These are phyloP conservation scores for Antheraea pernyi DNA, from an alignment of 1,140 invertebrate species.

Conservation along the genomic window DNA sequence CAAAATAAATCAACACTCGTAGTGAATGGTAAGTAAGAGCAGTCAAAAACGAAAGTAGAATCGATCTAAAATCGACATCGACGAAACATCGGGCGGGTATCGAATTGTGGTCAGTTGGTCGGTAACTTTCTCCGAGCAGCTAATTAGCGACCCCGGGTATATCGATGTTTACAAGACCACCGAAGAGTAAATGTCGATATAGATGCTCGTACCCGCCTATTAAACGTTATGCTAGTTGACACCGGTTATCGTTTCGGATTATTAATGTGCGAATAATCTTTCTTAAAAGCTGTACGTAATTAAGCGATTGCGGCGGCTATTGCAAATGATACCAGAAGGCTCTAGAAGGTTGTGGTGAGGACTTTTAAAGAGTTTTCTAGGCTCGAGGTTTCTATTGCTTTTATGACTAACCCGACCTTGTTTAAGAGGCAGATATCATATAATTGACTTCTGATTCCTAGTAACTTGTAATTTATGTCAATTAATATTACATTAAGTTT, in stretches of 20 bases:
- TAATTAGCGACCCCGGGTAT: conserved; percentile 64
- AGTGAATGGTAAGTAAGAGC: conserved; percentile 59
- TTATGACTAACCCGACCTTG: too few species aligned
- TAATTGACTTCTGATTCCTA: too few species aligned
- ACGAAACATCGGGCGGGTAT: conserved; percentile 57
- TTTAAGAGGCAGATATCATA: too few species aligned
- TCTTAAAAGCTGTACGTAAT: neutral
- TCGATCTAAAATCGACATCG: conserved; percentile 68
- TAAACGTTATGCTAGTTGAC: neutral
- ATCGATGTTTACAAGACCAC: conserved; percentile 55
- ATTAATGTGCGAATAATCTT: neutral
- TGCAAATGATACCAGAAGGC: too few species aligned
- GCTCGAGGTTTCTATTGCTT: too few species aligned
- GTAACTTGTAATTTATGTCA: too few species aligned
- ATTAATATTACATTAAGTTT: too few species aligned
- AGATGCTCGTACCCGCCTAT: conserved; percentile 23
- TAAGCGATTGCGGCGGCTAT: too few species aligned
- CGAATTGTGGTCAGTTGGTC: conserved; percentile 72
- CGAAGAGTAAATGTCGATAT: conserved; percentile 47
- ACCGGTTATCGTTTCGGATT: neutral
- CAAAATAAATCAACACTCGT: conserved; percentile 46
- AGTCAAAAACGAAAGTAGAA: conserved; percentile 77
- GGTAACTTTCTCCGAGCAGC: conserved; percentile 63
- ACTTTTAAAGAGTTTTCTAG: too few species aligned
- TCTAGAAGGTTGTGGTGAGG: too few species aligned